These are phyloP conservation scores for Saxicola maurus DNA, from an alignment of 2,797 vertebrate species.

Conservation along the genomic window DNA sequence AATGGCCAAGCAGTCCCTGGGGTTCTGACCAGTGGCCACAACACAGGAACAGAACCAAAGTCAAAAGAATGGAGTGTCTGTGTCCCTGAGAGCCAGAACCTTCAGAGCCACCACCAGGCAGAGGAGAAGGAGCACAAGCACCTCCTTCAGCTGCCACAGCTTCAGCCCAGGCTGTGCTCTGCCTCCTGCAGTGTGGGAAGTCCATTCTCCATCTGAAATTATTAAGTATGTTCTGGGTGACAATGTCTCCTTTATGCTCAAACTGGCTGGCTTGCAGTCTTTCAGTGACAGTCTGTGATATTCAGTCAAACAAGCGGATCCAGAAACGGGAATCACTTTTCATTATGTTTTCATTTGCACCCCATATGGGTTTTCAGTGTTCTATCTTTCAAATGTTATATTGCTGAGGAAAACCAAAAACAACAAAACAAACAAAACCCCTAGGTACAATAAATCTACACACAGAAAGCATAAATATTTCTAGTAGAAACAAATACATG, in stretches of 20 bases:
- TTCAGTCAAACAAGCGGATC: neutral
- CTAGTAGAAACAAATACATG: neutral
- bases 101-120: neutral
- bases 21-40: neutral
- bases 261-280: neutral
- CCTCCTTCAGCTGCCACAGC: neutral
- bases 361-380: conserved; percentile 22
- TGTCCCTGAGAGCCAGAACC: neutral
- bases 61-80: neutral
- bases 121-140: neutral
- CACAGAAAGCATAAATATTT: neutral
- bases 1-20: neutral
- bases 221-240: neutral
- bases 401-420: conserved; percentile 13
- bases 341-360: conserved; percentile 45
- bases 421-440: conserved; percentile 18
- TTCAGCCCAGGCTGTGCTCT: neutral
- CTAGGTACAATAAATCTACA: conserved; percentile 30
- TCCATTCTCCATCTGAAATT: neutral
- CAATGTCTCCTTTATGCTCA: neutral
- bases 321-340: conserved; percentile 32
- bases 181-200: neutral
- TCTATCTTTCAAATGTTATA: neutral
- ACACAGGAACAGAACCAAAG: rapidly evolving
- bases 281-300: conserved; percentile 7